These are phyloP conservation scores for Hoplostethus atlanticus DNA, from an alignment of 2,797 vertebrate genomes.

Conservation along the genomic window DNA sequence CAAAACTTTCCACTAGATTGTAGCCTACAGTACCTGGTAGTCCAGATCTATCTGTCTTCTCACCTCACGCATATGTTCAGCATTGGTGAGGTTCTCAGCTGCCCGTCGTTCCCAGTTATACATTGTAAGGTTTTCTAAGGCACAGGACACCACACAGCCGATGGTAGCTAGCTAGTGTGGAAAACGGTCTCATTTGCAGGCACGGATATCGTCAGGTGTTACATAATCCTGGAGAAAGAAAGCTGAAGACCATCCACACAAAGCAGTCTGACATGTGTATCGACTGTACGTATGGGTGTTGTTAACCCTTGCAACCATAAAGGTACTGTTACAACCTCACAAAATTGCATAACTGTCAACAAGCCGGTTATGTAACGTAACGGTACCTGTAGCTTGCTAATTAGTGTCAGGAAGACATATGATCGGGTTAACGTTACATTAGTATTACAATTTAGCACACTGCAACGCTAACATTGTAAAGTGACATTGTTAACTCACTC, in stretches of 20 bases:
- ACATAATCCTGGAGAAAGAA: constrained; percentile 22
- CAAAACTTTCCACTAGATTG: background rate
- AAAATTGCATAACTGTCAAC: background rate
- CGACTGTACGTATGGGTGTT: background rate
- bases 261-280: constrained; percentile 15
- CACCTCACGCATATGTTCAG: constrained; percentile 6
- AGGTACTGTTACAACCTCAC: constrained; percentile 13
- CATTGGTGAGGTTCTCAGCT: constrained; percentile 14
- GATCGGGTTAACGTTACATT: background rate
- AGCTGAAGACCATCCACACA: constrained; percentile 9
- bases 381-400: background rate
- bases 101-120: constrained; percentile 6
- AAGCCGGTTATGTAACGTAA: constrained; percentile 7
- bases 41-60: background rate
- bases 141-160: constrained; percentile 21
- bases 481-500: background rate
- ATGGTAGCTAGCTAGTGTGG: constrained; percentile 9
- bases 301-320: background rate
- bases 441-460: too few species aligned
- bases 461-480: too few species aligned
- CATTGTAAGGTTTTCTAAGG: constrained; percentile 10
- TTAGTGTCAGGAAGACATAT: background rate
- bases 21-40: constrained; percentile 2
- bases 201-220: constrained; percentile 27
- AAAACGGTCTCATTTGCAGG: constrained; percentile 7